These are phyloP conservation scores for Zaprionus lineosus DNA, from an alignment of 2,888 invertebrate genomes.

Conservation along the genomic window DNA sequence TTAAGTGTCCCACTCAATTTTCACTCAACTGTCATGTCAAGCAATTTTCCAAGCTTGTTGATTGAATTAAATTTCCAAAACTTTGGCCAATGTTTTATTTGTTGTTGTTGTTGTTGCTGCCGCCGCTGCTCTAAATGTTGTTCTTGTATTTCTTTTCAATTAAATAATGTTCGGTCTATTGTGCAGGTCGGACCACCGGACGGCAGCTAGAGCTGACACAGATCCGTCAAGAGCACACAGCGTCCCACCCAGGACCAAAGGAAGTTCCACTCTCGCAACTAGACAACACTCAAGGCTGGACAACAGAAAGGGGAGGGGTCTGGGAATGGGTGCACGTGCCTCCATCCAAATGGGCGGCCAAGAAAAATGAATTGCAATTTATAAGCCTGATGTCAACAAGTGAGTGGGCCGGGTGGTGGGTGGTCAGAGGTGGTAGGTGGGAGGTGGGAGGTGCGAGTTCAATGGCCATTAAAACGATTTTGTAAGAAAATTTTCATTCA, in stretches of 20 bases:
- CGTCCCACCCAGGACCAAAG: constrained; percentile 7
- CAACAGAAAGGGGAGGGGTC: too few species aligned
- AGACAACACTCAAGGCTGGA: constrained; percentile 25
- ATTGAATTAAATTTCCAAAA: constrained; percentile 69
- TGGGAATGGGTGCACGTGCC: constrained; percentile 3
- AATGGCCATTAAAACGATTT: constrained; percentile 51
- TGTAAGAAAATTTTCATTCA: constrained; percentile 44
- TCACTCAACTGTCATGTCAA: constrained; percentile 39
- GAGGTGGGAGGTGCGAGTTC: constrained; percentile 7
- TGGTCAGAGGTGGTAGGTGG: background rate
- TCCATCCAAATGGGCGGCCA: constrained; percentile 6
- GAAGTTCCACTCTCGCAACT: constrained; percentile 4
- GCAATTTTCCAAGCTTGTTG: constrained; percentile 43
- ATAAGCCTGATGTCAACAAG: constrained; percentile 58
- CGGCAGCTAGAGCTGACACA: constrained; percentile 39
- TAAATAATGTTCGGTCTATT: constrained; percentile 58
- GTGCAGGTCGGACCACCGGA: constrained; percentile 27
- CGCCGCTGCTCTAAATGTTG: too few species aligned
- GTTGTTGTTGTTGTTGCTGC: constrained; percentile 28
- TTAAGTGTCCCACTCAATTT: constrained; percentile 47
- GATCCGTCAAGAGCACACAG: constrained; percentile 53
- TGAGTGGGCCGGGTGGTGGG: constrained; percentile 5
- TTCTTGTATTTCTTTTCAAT: constrained; percentile 65
- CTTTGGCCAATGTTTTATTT: constrained; percentile 45
- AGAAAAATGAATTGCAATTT: constrained; percentile 71